Conservation (phyloP, 2,888 invertebrate genomes). For the Dione juno region DNA sequence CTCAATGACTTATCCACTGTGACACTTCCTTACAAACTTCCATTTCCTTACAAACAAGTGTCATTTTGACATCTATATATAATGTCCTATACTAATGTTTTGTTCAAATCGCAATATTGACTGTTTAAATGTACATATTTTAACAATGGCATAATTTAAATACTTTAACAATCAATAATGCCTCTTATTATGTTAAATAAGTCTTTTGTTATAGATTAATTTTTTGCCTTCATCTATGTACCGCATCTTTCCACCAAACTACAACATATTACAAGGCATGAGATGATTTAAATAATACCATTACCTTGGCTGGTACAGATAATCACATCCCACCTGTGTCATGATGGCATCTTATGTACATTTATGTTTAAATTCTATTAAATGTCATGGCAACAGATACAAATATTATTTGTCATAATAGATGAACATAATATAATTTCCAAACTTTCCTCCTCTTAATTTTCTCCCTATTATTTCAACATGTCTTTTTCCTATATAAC, state of each 20-base stretch:
- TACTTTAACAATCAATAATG: constrained; percentile 3
- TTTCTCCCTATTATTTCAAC: constrained; percentile 5
- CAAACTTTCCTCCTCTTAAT: neutral
- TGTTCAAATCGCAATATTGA: constrained; percentile 37
- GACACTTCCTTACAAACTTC: constrained; percentile 1
- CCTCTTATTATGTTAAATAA: constrained; percentile 13
- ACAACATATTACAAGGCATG: neutral
- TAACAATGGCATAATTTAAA: neutral
- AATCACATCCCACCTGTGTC: neutral
- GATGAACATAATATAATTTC: neutral
- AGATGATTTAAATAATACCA: neutral
- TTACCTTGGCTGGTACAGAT: neutral
- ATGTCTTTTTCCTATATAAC: constrained; percentile 12
- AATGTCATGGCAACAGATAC: constrained; percentile 15
- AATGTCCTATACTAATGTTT: constrained; percentile 28
- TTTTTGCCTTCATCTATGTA: neutral
- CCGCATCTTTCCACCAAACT: neutral
- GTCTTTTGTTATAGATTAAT: neutral
- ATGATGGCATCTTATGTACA: neutral
- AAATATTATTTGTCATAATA: neutral
- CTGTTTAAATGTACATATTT: constrained; percentile 12
- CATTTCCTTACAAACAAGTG: constrained; percentile 29
- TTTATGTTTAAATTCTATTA: constrained; percentile 13
- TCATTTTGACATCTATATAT: constrained; percentile 41
- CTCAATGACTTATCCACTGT: constrained; percentile 13